These are phyloP conservation scores for Argyrosomus japonicus DNA, from an alignment of 2,113 vertebrate genomes.

Conservation along the genomic window DNA sequence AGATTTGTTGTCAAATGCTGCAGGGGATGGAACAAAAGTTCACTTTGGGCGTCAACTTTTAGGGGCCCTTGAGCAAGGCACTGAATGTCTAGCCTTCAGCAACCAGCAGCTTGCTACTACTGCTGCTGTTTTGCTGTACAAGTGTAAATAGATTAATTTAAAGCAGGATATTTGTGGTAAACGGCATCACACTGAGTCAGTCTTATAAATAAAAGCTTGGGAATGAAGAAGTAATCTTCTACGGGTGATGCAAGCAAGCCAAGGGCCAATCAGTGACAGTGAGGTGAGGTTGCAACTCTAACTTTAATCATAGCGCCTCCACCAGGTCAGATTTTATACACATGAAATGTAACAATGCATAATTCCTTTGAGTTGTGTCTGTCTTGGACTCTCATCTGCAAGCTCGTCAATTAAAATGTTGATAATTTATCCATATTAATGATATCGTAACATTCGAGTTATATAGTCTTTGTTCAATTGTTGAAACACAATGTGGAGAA, in stretches of 20 bases:
- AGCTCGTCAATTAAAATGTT: no score
- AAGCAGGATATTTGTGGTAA: neutral
- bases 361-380: no score
- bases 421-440: no score
- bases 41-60: neutral
- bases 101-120: no score
- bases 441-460: neutral
- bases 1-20: neutral
- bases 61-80: constrained; percentile 1
- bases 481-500: constrained; percentile 1
- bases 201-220: neutral
- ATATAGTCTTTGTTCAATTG: neutral
- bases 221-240: neutral
- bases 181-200: constrained; percentile 6
- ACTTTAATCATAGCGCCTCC: neutral
- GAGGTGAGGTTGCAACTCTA: neutral
- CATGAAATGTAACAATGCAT: neutral
- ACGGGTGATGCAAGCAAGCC: neutral
- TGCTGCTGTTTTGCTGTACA: neutral
- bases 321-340: neutral
- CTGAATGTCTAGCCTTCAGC: no score
- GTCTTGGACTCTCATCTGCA: no score
- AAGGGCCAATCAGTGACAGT: neutral
- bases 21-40: neutral
- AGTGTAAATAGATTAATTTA: neutral